A percentile compares a stretch with the other conserved stretches of the same genome.
These are phyloP conservation scores for Channallabes apus DNA, from an alignment of 2,797 vertebrate species.

Conservation along the genomic window DNA sequence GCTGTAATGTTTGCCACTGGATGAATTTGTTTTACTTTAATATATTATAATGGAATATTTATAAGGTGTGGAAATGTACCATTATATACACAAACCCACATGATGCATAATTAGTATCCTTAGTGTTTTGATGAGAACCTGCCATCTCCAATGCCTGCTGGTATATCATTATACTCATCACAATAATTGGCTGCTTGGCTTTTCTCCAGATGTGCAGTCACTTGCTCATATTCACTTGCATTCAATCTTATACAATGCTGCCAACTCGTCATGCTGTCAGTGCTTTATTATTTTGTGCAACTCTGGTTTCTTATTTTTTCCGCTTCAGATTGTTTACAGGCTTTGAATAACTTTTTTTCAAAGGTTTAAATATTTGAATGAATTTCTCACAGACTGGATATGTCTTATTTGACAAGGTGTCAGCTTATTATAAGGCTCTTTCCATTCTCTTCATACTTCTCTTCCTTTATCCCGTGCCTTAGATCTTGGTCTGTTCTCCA, in stretches of 20 bases:
- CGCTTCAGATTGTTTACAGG: neutral
- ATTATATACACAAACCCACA: no score
- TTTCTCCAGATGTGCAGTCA: neutral
- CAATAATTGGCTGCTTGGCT: conserved; percentile 21
- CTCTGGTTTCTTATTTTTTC: neutral
- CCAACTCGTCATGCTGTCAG: neutral
- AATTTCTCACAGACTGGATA: no score
- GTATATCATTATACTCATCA: neutral
- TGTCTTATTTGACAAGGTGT: neutral
- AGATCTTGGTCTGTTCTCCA: conserved; percentile 98
- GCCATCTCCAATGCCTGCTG: no score
- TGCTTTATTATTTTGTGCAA: conserved; percentile 6
- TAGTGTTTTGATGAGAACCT: no score
- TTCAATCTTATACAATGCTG: conserved; percentile 6
- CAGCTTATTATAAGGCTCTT: neutral
- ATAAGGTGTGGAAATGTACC: neutral
- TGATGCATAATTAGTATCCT: no score
- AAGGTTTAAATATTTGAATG: neutral
- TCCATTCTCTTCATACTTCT: neutral
- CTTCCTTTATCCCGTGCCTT: conserved; percentile 16
- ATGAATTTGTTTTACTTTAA: neutral
- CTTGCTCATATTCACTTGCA: neutral
- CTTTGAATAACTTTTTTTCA: neutral
- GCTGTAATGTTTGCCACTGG: neutral
- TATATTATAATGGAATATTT: neutral